Conservation (phyloP, 1,140 invertebrate species). For the Dendroctonus ponderosae region DNA sequence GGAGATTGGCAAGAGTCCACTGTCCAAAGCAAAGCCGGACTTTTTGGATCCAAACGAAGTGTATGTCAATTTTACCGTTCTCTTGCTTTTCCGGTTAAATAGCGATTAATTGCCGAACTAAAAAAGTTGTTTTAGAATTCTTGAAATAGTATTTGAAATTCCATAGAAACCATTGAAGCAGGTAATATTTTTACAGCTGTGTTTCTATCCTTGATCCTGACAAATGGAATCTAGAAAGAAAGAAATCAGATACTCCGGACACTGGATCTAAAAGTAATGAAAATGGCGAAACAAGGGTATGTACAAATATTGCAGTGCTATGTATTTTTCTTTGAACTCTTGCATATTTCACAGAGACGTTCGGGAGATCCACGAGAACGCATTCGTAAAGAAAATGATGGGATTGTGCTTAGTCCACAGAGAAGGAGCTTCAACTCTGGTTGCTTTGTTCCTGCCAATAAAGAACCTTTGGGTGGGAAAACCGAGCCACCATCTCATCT, state of each 20-base stretch:
- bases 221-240: constrained; percentile 58
- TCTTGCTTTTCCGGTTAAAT: no score
- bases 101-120: no score
- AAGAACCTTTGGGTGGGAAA: constrained; percentile 39
- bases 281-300: constrained; percentile 38
- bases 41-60: constrained; percentile 41
- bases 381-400: constrained; percentile 77
- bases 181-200: constrained; percentile 47
- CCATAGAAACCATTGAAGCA: background rate
- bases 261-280: constrained; percentile 44
- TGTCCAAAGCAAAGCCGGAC: constrained; percentile 59
- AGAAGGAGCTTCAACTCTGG: constrained; percentile 80
- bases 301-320: background rate
- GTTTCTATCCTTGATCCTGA: constrained; percentile 63
- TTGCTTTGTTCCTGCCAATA: constrained; percentile 62
- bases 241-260: constrained; percentile 58
- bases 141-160: no score
- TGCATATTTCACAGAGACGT: constrained; percentile 52
- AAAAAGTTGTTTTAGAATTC: no score
- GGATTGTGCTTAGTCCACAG: constrained; percentile 79
- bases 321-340: background rate
- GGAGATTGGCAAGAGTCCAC: constrained; percentile 68
- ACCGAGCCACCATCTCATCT: constrained; percentile 28
- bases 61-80: constrained; percentile 29
- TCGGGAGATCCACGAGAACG: constrained; percentile 74